A percentile compares a stretch with the other conserved stretches of the same genome.
phyloP scores from a whole-genome alignment of 2,113 vertebrate genomes.

The Anolis carolinensis region DNA sequence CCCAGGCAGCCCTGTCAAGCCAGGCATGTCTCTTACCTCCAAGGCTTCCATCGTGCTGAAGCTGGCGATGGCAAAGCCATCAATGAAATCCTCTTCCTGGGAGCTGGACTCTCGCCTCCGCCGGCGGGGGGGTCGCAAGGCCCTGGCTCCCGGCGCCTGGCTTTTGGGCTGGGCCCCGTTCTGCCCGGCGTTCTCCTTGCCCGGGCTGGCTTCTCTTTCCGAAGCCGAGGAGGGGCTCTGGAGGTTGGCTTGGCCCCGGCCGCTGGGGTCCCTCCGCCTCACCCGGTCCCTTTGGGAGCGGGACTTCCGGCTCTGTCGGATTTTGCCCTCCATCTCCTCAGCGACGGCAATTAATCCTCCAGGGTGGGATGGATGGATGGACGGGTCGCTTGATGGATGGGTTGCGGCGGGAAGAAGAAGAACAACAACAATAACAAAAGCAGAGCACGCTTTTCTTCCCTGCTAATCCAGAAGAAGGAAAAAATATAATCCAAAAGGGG shows the following conservation, averaged over 20 bases:
- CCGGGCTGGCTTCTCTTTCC: constrained; percentile 85
- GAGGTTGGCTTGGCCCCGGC: constrained; percentile 79
- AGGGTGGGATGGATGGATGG: neutral
- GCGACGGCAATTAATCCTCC: neutral
- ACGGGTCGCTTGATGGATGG: too few relatives aligned
- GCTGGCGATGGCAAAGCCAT: constrained; percentile 94
- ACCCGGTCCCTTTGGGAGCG: constrained; percentile 87
- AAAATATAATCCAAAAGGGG: constrained; percentile 28
- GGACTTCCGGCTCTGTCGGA: constrained; percentile 89
- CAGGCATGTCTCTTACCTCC: constrained; percentile 79
- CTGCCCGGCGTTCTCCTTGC: constrained; percentile 83
- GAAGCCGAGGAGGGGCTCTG: constrained; percentile 89
- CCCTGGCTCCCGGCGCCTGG: constrained; percentile 73
- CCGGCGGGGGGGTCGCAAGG: constrained; percentile 80
- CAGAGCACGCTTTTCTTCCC: constrained; percentile 19
- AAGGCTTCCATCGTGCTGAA: constrained; percentile 92
- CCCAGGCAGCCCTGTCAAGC: neutral
- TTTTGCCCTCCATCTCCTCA: constrained; percentile 87
- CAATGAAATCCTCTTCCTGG: constrained; percentile 95
- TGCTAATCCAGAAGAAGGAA: constrained; percentile 29
- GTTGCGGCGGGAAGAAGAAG: neutral
- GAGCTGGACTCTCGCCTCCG: constrained; percentile 92
- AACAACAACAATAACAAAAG: neutral
- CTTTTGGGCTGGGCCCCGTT: constrained; percentile 75
- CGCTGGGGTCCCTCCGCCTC: constrained; percentile 85